A percentile compares a stretch with the other conserved stretches of the same genome.
phyloP scores from a whole-genome alignment of 2,888 invertebrate species.

The Platycheirus albimanus region DNA sequence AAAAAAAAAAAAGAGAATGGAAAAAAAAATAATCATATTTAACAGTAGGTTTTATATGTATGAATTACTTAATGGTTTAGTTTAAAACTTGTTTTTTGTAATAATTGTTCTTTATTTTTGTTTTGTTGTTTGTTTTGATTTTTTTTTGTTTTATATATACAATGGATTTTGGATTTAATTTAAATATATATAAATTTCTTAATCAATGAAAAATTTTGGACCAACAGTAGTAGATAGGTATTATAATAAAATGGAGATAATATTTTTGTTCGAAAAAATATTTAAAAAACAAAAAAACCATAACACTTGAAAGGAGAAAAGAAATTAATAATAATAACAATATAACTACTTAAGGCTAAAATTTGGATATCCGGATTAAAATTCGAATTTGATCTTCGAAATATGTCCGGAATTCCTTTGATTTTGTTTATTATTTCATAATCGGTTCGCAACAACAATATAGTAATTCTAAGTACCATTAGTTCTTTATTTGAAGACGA shows the following conservation, averaged over 20 bases:
- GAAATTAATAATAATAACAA: conserved; percentile 12
- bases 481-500: conserved; percentile 44
- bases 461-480: conserved; percentile 41
- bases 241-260: conserved; percentile 37
- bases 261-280: conserved; percentile 13
- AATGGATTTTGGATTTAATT: conserved; percentile 46
- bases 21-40: conserved; percentile 25
- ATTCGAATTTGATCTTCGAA: conserved; percentile 43
- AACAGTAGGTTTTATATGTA: conserved; percentile 23
- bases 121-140: conserved; percentile 13
- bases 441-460: conserved; percentile 56
- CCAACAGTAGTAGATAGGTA: too few relatives aligned
- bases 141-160: conserved; percentile 48
- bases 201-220: conserved; percentile 28
- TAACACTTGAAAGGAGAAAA: conserved; percentile 63
- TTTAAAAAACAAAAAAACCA: conserved; percentile 46
- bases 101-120: too few relatives aligned
- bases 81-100: conserved; percentile 2
- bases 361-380: conserved; percentile 33
- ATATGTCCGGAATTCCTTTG: conserved; percentile 30
- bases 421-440: conserved; percentile 35
- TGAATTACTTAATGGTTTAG: conserved; percentile 19
- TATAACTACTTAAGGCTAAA: conserved; percentile 69
- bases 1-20: too few relatives aligned
- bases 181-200: conserved; percentile 11